These are phyloP conservation scores for Popillia japonica DNA, from an alignment of 1,140 invertebrate species.

Conservation along the genomic window DNA sequence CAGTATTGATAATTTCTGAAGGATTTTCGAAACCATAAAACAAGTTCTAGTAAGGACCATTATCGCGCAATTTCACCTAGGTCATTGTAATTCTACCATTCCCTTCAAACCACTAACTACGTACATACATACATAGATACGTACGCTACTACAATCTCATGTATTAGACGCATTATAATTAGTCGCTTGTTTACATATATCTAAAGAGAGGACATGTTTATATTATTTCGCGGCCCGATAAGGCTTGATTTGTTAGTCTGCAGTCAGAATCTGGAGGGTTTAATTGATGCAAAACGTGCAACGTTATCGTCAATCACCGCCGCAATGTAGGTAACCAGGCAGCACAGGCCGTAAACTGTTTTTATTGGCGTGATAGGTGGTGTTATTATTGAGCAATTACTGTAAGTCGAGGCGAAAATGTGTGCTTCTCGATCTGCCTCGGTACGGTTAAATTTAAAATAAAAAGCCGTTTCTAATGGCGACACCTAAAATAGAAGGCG, in stretches of 20 bases:
- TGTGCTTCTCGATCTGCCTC: not conserved
- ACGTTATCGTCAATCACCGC: slow-evolving; percentile 8
- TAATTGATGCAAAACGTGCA: slow-evolving; percentile 18
- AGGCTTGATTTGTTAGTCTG: slow-evolving; percentile 18
- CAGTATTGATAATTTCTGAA: no score
- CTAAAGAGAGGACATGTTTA: slow-evolving; percentile 10
- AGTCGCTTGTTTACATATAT: slow-evolving; percentile 15
- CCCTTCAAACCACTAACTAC: no score
- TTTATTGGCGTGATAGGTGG: slow-evolving; percentile 17
- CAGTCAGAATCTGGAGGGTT: not conserved
- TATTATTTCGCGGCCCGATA: slow-evolving; percentile 9
- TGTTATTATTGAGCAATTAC: slow-evolving; percentile 7
- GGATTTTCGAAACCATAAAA: no score
- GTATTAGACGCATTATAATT: not conserved
- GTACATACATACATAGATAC: not conserved
- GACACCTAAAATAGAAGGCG: not conserved
- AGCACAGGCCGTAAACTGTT: not conserved
- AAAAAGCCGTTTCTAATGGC: not conserved
- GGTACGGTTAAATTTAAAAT: not conserved
- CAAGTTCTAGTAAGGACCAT: no score
- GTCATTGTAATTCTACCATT: no score
- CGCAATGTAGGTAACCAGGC: not conserved
- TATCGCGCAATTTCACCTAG: no score
- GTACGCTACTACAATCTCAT: not conserved
- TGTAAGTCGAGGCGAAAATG: slow-evolving; percentile 4